These are phyloP conservation scores for Heliocidaris tuberculata DNA, from an alignment of 35 echinoderm and acorn worm species.

Conservation along the genomic window DNA sequence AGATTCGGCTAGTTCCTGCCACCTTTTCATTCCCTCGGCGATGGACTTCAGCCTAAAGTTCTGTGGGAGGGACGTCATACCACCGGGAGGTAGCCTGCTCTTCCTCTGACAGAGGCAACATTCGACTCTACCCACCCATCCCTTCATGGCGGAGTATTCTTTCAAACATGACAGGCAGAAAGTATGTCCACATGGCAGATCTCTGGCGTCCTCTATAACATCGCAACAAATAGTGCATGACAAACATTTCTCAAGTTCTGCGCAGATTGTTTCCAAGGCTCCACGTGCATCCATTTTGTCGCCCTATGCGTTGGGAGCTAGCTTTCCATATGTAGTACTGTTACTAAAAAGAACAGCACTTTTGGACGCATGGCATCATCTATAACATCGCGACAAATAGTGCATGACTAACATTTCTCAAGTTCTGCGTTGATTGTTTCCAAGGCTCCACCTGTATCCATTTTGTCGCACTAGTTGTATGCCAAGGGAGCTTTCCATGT, in stretches of 20 bases:
- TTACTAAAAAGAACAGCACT: no score
- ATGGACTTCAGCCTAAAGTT: background rate
- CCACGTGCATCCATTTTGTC: background rate
- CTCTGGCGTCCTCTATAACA: background rate
- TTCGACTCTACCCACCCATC: background rate
- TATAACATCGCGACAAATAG: background rate
- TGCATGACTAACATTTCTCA: no score
- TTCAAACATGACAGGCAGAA: background rate
- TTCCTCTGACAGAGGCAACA: background rate
- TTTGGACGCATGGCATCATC: background rate
- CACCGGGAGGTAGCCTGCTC: background rate
- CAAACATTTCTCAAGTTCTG: background rate
- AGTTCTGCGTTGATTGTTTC: no score
- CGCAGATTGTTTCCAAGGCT: background rate
- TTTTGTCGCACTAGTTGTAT: no score
- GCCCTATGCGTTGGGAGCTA: background rate
- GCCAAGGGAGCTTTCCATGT: no score
- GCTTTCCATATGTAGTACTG: no score
- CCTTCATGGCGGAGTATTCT: background rate
- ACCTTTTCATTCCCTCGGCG: background rate
- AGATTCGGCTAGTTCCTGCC: background rate
- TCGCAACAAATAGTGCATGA: background rate
- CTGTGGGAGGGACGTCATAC: background rate
- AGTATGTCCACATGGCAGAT: background rate
- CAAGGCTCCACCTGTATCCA: no score